Conservation (phyloP, 30 jellyfish, hydroid and myxozoan genomes). For the Hydractinia symbiolongicarpus region DNA sequence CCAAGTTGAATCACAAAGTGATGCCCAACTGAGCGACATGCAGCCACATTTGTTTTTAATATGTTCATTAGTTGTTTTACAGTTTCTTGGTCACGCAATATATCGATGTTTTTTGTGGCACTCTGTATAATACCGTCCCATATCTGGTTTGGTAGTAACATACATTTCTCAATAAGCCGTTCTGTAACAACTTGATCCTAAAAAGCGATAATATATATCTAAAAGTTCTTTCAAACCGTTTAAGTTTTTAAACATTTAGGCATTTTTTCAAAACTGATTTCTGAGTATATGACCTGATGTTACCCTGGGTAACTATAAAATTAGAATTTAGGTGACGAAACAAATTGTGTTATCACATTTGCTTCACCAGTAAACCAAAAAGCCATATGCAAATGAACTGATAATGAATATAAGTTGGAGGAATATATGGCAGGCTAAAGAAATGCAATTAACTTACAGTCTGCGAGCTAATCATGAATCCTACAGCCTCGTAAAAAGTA, state of each 20-base stretch:
- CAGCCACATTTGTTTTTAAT: constrained; percentile 82
- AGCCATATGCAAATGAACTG: too few species aligned
- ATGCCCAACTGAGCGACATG: constrained; percentile 94
- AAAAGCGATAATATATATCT: not conserved
- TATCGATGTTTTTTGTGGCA: constrained; percentile 83
- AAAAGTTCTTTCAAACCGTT: not conserved
- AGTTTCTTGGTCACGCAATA: constrained; percentile 86
- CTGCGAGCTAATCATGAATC: constrained; percentile 98
- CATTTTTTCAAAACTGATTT: not conserved
- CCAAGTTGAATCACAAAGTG: constrained; percentile 90
- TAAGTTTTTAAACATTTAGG: not conserved
- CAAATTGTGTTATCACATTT: too few species aligned
- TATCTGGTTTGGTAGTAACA: constrained; percentile 94
- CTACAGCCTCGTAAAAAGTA: constrained; percentile 97
- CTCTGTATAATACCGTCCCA: constrained; percentile 97
- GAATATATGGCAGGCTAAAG: too few species aligned
- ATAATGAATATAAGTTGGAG: too few species aligned
- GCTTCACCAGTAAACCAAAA: too few species aligned
- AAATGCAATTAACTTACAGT: constrained; percentile 49
- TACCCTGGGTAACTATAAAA: too few species aligned
- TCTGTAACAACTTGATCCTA: constrained; percentile 98
- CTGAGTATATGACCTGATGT: too few species aligned
- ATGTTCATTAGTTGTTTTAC: constrained; percentile 90
- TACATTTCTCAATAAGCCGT: constrained; percentile 91
- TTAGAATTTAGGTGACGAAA: too few species aligned